Evolutionary conservation across 2,113 vertebrate genomes (phyloP).

Genomic region (Ictidomys tridecemlineatus): DNA sequence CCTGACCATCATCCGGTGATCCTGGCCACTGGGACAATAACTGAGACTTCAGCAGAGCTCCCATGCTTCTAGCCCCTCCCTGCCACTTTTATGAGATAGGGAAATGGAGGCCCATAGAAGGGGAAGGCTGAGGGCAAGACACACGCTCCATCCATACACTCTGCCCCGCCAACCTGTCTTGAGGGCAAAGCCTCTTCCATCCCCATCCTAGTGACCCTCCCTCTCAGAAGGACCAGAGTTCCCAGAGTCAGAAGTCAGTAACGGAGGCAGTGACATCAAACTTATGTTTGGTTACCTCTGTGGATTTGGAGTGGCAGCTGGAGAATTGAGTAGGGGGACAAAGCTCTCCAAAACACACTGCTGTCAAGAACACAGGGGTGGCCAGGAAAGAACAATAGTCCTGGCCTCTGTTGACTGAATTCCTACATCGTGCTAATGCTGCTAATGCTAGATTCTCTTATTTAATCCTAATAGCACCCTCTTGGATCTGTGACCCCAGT

Average conservation of each 20-base stretch:
- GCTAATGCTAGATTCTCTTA: background rate
- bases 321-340: background rate
- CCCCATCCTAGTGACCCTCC: background rate
- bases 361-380: background rate
- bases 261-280: background rate
- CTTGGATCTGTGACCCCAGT: background rate
- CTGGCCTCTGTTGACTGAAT: too few species aligned
- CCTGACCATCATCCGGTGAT: background rate
- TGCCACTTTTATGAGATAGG: background rate
- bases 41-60: background rate
- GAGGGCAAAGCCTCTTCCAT: background rate
- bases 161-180: too few species aligned
- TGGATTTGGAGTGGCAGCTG: background rate
- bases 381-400: background rate
- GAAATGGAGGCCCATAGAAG: background rate
- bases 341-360: background rate
- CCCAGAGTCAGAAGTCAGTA: background rate
- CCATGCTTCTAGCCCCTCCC: background rate
- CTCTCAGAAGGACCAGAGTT: background rate
- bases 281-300: background rate
- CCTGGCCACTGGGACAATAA: too few species aligned
- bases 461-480: background rate
- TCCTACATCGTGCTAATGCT: accelerated
- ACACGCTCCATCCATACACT: too few species aligned
- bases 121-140: background rate